A percentile compares a stretch with the other conserved stretches of the same genome.
phyloP scores from a whole-genome alignment of 2,797 vertebrate genomes.

The Amazona ochrocephala region DNA sequence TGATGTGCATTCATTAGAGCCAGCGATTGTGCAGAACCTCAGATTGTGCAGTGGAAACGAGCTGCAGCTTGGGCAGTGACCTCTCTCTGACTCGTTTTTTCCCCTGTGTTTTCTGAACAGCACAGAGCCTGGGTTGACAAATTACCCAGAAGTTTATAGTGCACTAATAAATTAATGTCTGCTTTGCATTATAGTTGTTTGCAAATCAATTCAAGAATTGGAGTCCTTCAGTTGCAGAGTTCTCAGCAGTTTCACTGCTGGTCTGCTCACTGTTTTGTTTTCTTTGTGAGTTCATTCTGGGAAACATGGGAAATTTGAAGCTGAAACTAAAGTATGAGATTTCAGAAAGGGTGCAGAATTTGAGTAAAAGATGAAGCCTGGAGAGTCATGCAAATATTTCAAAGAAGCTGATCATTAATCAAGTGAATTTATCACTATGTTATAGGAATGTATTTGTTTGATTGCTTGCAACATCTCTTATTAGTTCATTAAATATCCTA shows the following conservation, averaged over 20 bases:
- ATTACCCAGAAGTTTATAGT: not conserved
- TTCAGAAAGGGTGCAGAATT: not conserved
- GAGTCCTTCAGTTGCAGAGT: not conserved
- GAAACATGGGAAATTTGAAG: not conserved
- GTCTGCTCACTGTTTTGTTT: not conserved
- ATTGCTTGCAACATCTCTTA: not conserved
- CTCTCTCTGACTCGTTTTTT: not conserved
- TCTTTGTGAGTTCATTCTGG: not conserved
- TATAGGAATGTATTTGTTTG: not conserved
- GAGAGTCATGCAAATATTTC: not conserved
- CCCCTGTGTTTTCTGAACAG: not conserved
- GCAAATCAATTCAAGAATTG: not conserved
- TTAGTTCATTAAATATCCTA: constrained; percentile 6
- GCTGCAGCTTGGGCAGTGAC: not conserved
- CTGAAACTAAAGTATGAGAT: not conserved
- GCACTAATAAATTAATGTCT: not conserved
- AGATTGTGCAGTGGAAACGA: not conserved
- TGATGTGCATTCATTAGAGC: rapidly evolving
- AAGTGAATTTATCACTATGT: not conserved
- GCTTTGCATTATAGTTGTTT: not conserved
- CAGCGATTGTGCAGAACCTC: rapidly evolving
- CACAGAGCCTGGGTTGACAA: not conserved
- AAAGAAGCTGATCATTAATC: not conserved
- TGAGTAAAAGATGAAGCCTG: not conserved
- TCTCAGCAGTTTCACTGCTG: not conserved